Percentiles rank a stretch among this genome's conserved stretches.
These are phyloP conservation scores for Osmoderma eremita DNA, from an alignment of 2,888 invertebrate species.

Conservation along the genomic window DNA sequence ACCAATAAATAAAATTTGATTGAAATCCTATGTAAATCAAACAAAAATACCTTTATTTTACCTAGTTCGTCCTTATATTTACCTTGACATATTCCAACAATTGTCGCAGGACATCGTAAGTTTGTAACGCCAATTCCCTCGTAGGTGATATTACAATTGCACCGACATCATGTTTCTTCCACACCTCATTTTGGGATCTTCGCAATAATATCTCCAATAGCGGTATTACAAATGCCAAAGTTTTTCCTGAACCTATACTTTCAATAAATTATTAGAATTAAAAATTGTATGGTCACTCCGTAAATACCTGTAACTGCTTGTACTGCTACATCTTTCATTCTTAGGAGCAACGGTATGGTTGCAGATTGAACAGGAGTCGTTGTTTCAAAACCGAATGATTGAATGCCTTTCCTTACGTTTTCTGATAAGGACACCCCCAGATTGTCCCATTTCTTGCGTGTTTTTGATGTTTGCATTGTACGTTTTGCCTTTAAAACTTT, in stretches of 20 bases:
- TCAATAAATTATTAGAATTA: neutral
- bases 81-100: slow-evolving; percentile 64
- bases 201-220: slow-evolving; percentile 83
- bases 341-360: slow-evolving; percentile 86
- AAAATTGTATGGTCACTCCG: neutral
- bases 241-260: slow-evolving; percentile 90
- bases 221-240: slow-evolving; percentile 94
- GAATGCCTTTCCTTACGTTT: slow-evolving; percentile 64
- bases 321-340: slow-evolving; percentile 95
- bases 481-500: neutral
- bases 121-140: slow-evolving; percentile 93
- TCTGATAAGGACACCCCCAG: slow-evolving; percentile 63
- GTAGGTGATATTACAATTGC: slow-evolving; percentile 95
- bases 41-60: slow-evolving; percentile 44
- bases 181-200: slow-evolving; percentile 69
- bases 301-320: slow-evolving; percentile 86
- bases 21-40: slow-evolving; percentile 59
- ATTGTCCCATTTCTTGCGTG: slow-evolving; percentile 65
- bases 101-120: slow-evolving; percentile 71
- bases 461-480: slow-evolving; percentile 48
- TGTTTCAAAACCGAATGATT: slow-evolving; percentile 66
- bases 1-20: slow-evolving; percentile 78
- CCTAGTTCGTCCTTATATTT: slow-evolving; percentile 51
- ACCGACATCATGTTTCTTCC: slow-evolving; percentile 82
- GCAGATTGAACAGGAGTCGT: slow-evolving; percentile 82